Evolutionary conservation across 1,140 invertebrate species (phyloP).

Genomic region (Agrilus planipennis): DNA sequence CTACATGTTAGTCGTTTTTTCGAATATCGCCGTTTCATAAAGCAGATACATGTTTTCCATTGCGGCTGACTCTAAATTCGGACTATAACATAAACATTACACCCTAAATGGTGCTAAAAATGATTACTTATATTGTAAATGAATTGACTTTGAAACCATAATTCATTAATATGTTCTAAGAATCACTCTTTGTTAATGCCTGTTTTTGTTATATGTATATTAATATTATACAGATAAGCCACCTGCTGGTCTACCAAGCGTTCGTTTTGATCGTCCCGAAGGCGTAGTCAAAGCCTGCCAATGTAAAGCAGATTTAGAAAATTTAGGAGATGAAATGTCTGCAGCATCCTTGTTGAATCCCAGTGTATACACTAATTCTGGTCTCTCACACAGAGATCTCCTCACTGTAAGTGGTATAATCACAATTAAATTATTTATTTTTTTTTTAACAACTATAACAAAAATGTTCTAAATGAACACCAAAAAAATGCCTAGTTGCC

Average conservation of each 20-base stretch:
- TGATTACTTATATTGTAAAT: no score
- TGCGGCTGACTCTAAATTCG: no score
- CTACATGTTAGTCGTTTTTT: no score
- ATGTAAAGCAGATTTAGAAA: constrained; percentile 20
- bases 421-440: no score
- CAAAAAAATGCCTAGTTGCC: not conserved
- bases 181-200: not conserved
- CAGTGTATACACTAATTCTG: constrained; percentile 25
- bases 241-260: constrained; percentile 22
- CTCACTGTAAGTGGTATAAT: constrained; percentile 22
- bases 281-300: constrained; percentile 12
- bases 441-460: no score
- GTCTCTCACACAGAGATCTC: constrained; percentile 24
- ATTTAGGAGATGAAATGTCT: constrained; percentile 22
- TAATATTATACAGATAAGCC: no score
- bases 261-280: constrained; percentile 15
- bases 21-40: no score
- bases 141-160: not conserved
- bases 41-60: no score
- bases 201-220: no score
- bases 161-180: constrained; percentile 3
- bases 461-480: no score
- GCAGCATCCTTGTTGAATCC: constrained; percentile 22
- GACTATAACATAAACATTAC: no score
- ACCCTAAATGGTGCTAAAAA: no score